A percentile compares a stretch with the other conserved stretches of the same genome.
These are phyloP conservation scores for Nibea albiflora DNA, from an alignment of 2,113 vertebrate genomes.

Conservation along the genomic window DNA sequence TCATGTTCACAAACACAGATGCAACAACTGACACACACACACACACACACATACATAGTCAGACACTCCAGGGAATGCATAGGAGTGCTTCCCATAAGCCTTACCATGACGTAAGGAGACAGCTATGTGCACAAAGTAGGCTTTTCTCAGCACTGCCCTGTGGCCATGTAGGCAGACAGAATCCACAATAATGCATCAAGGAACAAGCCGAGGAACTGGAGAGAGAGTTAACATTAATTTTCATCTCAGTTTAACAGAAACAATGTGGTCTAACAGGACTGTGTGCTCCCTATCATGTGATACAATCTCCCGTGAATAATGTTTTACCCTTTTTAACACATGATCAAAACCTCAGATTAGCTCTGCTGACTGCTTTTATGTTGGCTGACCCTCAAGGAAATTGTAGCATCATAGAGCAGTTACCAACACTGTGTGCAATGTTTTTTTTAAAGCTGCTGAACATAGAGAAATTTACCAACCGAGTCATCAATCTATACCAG, in stretches of 20 bases:
- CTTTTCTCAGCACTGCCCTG: conserved; percentile 67
- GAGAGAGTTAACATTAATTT: conserved; percentile 27
- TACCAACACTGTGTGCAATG: no score
- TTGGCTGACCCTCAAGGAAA: neutral
- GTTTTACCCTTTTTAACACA: conserved; percentile 43
- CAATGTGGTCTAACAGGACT: conserved; percentile 26
- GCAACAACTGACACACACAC: conserved; percentile 28
- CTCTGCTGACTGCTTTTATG: conserved; percentile 28
- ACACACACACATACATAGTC: conserved; percentile 33
- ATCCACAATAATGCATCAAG: conserved; percentile 55
- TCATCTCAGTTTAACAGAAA: conserved; percentile 30
- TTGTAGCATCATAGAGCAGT: neutral
- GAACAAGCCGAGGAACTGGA: conserved; percentile 33
- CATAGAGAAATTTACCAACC: neutral
- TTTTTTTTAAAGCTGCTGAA: neutral
- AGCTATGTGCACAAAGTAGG: conserved; percentile 75
- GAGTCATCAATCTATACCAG: neutral
- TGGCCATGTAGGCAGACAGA: conserved; percentile 59
- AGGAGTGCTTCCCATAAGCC: conserved; percentile 70
- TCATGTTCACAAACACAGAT: conserved; percentile 12
- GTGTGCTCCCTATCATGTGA: conserved; percentile 35
- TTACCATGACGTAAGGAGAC: conserved; percentile 71
- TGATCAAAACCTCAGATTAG: conserved; percentile 32
- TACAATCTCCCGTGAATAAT: conserved; percentile 18
- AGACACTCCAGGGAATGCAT: conserved; percentile 66